These are phyloP conservation scores for Actias luna DNA, from an alignment of 2,888 invertebrate genomes.

Conservation along the genomic window DNA sequence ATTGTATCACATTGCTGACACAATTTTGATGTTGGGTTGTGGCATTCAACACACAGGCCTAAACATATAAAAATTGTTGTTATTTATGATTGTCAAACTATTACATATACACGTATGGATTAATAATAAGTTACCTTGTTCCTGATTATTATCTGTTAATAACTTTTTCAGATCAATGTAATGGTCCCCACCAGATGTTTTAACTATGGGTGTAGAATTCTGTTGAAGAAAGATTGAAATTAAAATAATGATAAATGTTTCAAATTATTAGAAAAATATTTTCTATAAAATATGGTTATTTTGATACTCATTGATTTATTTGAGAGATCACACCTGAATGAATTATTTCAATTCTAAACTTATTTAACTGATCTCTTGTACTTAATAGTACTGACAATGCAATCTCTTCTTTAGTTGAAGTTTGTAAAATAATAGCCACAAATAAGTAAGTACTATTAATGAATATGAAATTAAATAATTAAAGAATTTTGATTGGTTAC, in stretches of 20 bases:
- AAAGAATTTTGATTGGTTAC: no score
- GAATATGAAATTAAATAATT: neutral
- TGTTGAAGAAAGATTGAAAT: constrained; percentile 18
- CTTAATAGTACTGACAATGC: constrained; percentile 5
- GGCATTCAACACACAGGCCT: constrained; percentile 67
- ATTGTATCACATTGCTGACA: constrained; percentile 64
- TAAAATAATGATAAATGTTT: neutral
- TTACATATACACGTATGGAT: constrained; percentile 7
- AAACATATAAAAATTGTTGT: constrained; percentile 25
- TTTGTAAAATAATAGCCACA: neutral
- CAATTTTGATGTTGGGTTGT: constrained; percentile 53
- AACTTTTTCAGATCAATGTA: constrained; percentile 57
- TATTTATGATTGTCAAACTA: neutral
- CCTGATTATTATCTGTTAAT: constrained; percentile 41
- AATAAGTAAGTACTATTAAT: neutral
- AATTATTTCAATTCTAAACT: neutral
- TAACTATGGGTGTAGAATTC: constrained; percentile 15
- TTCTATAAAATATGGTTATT: neutral
- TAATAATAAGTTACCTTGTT: constrained; percentile 43
- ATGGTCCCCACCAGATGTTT: constrained; percentile 34
- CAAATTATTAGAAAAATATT: neutral
- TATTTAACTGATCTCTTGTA: constrained; percentile 8
- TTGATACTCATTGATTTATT: neutral
- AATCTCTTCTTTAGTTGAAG: constrained; percentile 1
- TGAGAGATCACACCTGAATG: neutral